Base-by-base conservation (phyloP, 1,140 invertebrate species). In the Orchestia grillus region DNA sequence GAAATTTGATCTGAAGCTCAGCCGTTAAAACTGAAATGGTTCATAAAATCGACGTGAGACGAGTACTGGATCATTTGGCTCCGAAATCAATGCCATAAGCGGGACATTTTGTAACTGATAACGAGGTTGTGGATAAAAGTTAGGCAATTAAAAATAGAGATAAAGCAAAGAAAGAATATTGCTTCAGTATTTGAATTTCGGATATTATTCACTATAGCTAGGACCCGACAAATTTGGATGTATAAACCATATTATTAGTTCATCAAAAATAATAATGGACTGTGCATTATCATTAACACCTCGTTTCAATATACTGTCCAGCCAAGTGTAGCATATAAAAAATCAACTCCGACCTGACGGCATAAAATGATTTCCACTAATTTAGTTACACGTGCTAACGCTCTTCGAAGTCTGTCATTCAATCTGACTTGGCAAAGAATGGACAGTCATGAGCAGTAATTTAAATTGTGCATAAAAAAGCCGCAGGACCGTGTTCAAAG, bases 21-120 rank as follows among this genome's bases (percentile, higher is more conserved):
- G 92, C 92, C 43, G 92, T 94, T 94, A 94, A 94, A 94, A 94
- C 43, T 94, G 92, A 94, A 94, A 94, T 94, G 92, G 92, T 94
- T 94, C 92, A 94, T 94, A 94, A 94, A 94, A 94, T 94, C 44
- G 43, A 47, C 92, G 92, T 94, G 92, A 94, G 92, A 94, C 44
- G 92, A 94, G 92, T 94, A 94, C 92, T 94, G 44, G 92, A 94
- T 47, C 44, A 44, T 44, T 94, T 47, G 92, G 43, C 44, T 44
- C 40, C 92, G 43, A 94, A 94, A 94, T 45, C 92, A 45, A 94
- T 45, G 44, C 92, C 92, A 94, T 94, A 45, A 94, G 92, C 92
- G 43, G 92, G 28, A 44, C 44, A 40, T 8, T 94, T 47, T 94
- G 92, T 40, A 15, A 47, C 92, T 45, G 92, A 94, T 94, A 94